A percentile compares a stretch with the other conserved stretches of the same genome.
Conservation (phyloP, 2,113 vertebrate genomes). For the Pseudorhombus dupliciocellatus region DNA sequence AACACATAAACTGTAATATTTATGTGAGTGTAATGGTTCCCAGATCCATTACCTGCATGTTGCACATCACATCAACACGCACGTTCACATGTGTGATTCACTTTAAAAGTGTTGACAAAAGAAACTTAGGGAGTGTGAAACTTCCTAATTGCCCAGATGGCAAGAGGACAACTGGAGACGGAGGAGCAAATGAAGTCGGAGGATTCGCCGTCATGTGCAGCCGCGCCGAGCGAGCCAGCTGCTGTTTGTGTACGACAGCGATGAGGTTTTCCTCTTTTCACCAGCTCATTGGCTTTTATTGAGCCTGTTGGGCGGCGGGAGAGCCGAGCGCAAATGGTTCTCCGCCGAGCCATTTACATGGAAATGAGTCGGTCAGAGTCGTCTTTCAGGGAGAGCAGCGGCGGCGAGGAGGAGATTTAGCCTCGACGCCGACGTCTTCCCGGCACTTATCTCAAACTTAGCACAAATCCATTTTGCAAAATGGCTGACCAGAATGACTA, state of each 20-base stretch:
- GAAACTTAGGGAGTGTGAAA: constrained; percentile 61
- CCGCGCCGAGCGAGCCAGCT: constrained; percentile 66
- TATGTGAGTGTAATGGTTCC: not conserved
- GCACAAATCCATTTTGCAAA: constrained; percentile 37
- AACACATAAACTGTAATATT: no score
- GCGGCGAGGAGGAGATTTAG: constrained; percentile 61
- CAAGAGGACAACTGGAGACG: constrained; percentile 55
- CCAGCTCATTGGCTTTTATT: constrained; percentile 81
- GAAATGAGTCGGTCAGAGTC: constrained; percentile 82
- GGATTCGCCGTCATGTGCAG: constrained; percentile 61
- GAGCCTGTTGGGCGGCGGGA: constrained; percentile 73
- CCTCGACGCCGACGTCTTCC: constrained; percentile 37
- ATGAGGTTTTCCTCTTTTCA: constrained; percentile 61
- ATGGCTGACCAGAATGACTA: constrained; percentile 47
- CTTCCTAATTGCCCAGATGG: constrained; percentile 73
- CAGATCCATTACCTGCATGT: not conserved
- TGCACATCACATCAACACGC: not conserved
- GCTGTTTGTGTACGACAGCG: constrained; percentile 67
- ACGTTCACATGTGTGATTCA: not conserved
- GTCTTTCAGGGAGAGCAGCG: constrained; percentile 64
- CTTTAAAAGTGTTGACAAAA: constrained; percentile 37
- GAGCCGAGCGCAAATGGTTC: constrained; percentile 70
- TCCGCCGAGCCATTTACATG: constrained; percentile 73
- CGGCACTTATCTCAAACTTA: constrained; percentile 50
- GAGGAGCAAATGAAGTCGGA: constrained; percentile 60